Evolutionary conservation across 2,888 invertebrate species (phyloP), one percentile per base, ranked within the genome.

Genomic region (Melipona beecheii): DNA sequence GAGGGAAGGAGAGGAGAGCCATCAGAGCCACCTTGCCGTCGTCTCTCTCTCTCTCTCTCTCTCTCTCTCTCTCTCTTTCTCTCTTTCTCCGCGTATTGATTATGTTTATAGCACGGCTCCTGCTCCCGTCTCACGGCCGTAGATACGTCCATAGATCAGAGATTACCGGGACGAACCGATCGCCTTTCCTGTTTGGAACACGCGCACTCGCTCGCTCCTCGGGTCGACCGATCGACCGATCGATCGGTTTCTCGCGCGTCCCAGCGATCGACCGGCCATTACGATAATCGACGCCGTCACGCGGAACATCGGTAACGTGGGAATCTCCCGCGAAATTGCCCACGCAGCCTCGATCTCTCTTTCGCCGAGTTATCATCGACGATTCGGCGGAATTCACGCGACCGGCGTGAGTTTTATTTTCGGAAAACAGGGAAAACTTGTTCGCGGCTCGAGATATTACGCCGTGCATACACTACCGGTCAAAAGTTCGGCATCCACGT

Each of bases 121-220:
- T 76, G 78, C 69, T 72, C 64, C 58, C 62, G 60, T 86, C 86
- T 82, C 78, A 82, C 82, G 84, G 79, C 64, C 73, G 74, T 85
- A 82, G 83, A 88, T 85, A 87, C 75, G 83, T 88, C 79, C 75
- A 78, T 85, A 85, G 87, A 88, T 87, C 85, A 83, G 83, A 88
- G 87, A 87, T 88, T 88, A 86, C 79, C 71, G 74, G 83, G 85
- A 88, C 83, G 75, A 87, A 87, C 85, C 87, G 84, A 88, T 88
- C 82, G 87, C 49, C 65, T 73, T 74, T 60, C 66, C 79, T 62
- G 64, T 74, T 78, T 75, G 31, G 77, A 72, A 81, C 73, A 56
- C 75, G 36, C 15, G 56, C 36, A 43, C 60, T 36, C 27, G 31
- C 36, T 21, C 27, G 68, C 27, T 36, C 68, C 5, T 17, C 21